Conservation (phyloP, 2,888 invertebrate species). For the Nomada hirtipes region DNA sequence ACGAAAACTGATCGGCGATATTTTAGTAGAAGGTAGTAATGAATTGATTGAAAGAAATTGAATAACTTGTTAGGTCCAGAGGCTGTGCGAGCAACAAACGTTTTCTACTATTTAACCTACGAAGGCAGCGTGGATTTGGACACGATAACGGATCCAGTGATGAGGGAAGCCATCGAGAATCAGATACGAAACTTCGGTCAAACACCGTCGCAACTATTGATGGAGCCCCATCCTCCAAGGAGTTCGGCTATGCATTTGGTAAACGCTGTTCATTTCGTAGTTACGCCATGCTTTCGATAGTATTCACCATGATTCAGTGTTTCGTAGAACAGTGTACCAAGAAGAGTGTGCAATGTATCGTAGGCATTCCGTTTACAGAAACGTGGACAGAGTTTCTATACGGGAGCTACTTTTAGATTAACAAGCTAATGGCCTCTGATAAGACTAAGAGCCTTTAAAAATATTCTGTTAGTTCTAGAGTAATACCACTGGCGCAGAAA, state of each 20-base stretch:
- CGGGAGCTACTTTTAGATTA: constrained; percentile 39
- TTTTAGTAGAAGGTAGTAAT: no score
- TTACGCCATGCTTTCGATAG: constrained; percentile 27
- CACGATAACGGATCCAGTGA: constrained; percentile 94
- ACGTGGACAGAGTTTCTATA: neutral
- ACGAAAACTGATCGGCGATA: no score
- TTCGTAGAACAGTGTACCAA: constrained; percentile 24
- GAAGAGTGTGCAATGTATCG: constrained; percentile 60
- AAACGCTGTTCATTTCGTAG: constrained; percentile 64
- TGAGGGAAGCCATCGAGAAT: constrained; percentile 97
- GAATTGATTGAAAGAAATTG: neutral
- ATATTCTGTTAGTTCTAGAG: constrained; percentile 31
- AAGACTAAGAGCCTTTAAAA: neutral
- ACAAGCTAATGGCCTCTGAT: neutral
- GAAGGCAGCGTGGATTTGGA: constrained; percentile 98
- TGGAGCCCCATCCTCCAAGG: constrained; percentile 99
- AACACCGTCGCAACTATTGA: constrained; percentile 98
- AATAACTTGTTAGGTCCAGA: constrained; percentile 90
- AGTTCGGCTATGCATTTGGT: constrained; percentile 97
- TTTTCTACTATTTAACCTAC: constrained; percentile 99
- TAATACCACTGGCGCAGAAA: neutral
- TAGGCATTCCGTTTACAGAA: constrained; percentile 39
- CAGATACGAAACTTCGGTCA: constrained; percentile 99
- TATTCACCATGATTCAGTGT: neutral
- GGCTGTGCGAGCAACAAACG: constrained; percentile 98